Evolutionary conservation across 2,888 invertebrate species (phyloP), one percentile per base, ranked within the genome.

Genomic region (Melinaea marsaeus): DNA sequence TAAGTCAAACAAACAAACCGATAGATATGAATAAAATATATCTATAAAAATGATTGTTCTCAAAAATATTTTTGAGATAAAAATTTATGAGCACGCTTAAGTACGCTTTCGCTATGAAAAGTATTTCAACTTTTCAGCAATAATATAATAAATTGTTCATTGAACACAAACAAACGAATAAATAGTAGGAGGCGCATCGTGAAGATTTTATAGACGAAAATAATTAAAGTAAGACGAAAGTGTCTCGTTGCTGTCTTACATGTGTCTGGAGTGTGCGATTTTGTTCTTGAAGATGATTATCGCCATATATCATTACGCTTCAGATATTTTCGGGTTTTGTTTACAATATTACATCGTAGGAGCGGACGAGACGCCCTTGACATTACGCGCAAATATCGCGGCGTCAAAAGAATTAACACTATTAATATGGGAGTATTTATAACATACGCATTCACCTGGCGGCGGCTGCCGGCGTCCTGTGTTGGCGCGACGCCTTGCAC

Each of bases 331-430:
- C 60, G 51, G 22, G 57, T 55, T 56, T 51, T 68, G 66, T 68
- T 68, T 64, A 66, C 66, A 61, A 66, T 62, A 66, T 61, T 55
- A 62, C 56, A 48, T 60, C 37, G 61, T 65, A 60, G 47, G 57
- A 51, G 47, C 57, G 59, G 57, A 59, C 62, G 60, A 48, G 65
- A 55, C 66, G 71, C 60, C 71, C 71, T 67, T 73, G 72, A 71
- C 71, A 70, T 71, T 69, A 61, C 67, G 58, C 67, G 67, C 66
- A 69, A 71, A 70, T 71, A 69, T 63, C 67, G 65, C 51, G 61
- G 62, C 69, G 68, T 65, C 66, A 67, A 66, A 60, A 59, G 51
- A 64, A 67, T 61, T 65, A 61, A 63, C 69, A 71, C 68, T 68
- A 65, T 71, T 71, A 66, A 68, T 65, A 69, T 34, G 46, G 42